These are phyloP conservation scores for Okamejei kenojei DNA, from an alignment of 2,797 vertebrate genomes.

Conservation along the genomic window DNA sequence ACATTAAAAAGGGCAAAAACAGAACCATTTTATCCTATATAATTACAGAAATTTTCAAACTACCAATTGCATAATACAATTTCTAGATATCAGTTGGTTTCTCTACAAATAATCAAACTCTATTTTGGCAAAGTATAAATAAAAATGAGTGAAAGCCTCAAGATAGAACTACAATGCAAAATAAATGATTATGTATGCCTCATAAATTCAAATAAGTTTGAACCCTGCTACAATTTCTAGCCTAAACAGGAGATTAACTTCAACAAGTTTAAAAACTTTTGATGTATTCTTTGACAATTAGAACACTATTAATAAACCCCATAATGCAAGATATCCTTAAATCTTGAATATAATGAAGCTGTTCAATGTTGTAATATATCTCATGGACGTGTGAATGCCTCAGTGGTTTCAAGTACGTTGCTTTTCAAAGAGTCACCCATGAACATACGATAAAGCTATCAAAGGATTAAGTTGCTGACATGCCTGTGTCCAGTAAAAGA, in stretches of 20 bases:
- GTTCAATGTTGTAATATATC: not conserved
- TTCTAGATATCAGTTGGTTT: not conserved
- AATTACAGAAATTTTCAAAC: not conserved
- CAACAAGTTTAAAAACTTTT: not conserved
- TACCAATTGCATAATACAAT: not conserved
- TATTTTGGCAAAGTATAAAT: not conserved
- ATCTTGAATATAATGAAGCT: slow-evolving; percentile 1
- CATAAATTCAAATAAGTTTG: not conserved
- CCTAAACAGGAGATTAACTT: not conserved
- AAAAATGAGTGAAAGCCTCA: not conserved
- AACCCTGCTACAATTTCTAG: not conserved
- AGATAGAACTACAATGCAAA: not conserved
- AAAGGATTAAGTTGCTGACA: not conserved
- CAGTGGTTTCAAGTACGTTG: not conserved
- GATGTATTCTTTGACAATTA: not conserved
- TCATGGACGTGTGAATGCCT: not conserved
- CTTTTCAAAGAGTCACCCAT: not conserved
- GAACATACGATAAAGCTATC: not conserved
- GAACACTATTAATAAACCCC: not conserved
- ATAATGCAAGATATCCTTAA: too few species aligned
- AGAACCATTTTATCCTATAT: not conserved
- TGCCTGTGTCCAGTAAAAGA: not conserved
- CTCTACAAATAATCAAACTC: not conserved
- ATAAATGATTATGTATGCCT: not conserved
- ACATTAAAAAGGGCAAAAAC: not conserved